These are phyloP conservation scores for Platichthys stellatus DNA, from an alignment of 2,113 vertebrate species.

Conservation along the genomic window DNA sequence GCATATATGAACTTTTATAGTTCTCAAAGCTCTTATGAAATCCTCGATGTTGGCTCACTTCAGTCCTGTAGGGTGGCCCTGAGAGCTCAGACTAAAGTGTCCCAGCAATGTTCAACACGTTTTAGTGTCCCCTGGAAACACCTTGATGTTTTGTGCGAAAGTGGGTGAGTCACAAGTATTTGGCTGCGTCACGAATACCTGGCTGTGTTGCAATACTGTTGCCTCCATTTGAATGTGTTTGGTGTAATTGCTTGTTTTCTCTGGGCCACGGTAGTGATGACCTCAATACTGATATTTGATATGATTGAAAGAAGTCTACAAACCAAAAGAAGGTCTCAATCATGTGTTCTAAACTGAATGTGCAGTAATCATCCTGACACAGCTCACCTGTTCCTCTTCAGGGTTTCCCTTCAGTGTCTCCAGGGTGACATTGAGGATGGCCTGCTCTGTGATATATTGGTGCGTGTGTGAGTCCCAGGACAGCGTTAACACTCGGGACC, in stretches of 20 bases:
- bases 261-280: too few relatives aligned
- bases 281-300: not conserved
- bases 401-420: constrained; percentile 68
- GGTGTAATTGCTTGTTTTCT: too few relatives aligned
- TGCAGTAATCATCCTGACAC: not conserved
- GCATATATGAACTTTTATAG: not conserved
- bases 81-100: too few relatives aligned
- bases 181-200: too few relatives aligned
- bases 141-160: too few relatives aligned
- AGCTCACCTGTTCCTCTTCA: constrained; percentile 60
- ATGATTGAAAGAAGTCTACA: not conserved
- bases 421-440: constrained; percentile 83
- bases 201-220: too few relatives aligned
- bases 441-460: constrained; percentile 87
- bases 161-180: too few relatives aligned
- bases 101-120: too few relatives aligned
- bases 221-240: too few relatives aligned
- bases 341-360: not conserved
- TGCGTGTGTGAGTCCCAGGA: constrained; percentile 86
- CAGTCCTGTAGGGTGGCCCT: not conserved
- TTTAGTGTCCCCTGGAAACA: too few relatives aligned
- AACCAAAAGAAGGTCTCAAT: not conserved
- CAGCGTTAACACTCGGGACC: constrained; percentile 84
- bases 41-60: not conserved
- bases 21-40: not conserved